Evolutionary conservation across 2,888 invertebrate genomes (phyloP), one percentile per base, ranked within the genome.

Genomic region (Microctonus hyperodae): DNA sequence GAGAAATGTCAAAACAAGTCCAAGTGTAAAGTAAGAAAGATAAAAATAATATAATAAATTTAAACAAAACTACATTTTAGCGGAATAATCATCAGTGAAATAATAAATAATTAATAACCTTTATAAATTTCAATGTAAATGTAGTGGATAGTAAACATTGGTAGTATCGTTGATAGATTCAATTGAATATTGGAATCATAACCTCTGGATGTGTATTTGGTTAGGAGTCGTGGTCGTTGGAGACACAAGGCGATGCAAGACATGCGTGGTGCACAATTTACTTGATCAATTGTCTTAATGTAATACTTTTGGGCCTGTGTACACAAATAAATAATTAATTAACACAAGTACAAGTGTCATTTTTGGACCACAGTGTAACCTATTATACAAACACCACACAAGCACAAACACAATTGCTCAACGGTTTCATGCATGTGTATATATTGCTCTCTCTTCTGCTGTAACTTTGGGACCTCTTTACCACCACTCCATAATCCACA

Each of bases 311-410:
- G 25, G 28, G 33, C 25, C 28, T 20, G 55, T 31, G 16, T 31
- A 55, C 31, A 31, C 31, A n/a, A 55, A 58, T 58, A 58, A 58
- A 58, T 58, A 58, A 60, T 60, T 62, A 53, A 33, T 51, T 58
- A 60, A 60, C 28, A 48, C 44, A 74, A 70, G 75, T 74, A 76
- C 74, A 81, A 81, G 81, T 76, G 81, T 81, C 81, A 81, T 81
- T 79, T 79, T 80, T 72, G 67, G 74, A 79, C 76, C 76, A 44
- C 31, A 79, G 74, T 74, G 81, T 81, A 81, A 81, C 81, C 81
- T 81, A 80, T 81, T 78, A 79, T 80, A 80, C 81, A 82, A 81
- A 82, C 81, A 81, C 79, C 79, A 79, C 80, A 79, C 78, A 76
- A 73, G 76, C 80, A 79, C 76, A 76, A 74, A 79, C 77, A 44